Evolutionary conservation across 2,797 vertebrate genomes (phyloP), one percentile per base, ranked within the genome.

Genomic region (Discoglossus pictus): DNA sequence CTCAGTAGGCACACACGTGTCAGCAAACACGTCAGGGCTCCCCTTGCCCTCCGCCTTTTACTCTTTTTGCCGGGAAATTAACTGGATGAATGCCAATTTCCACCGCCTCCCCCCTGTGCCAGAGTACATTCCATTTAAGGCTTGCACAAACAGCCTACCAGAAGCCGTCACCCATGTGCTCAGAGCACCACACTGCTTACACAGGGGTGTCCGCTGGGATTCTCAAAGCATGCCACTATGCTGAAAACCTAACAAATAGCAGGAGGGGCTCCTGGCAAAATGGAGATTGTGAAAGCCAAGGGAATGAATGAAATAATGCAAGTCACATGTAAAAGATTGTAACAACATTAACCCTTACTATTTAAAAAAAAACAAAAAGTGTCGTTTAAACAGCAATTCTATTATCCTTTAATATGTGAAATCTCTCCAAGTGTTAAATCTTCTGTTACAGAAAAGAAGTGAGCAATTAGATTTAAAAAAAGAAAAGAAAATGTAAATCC

Each of bases 61-160:
- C 60, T 63, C 60, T 34, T 63, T 63, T 64, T 76, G 74, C 79
- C 65, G 73, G 53, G 56, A 79, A 68, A 21, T 2, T 21, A 48
- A 11, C 1, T 48, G 70, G 67, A 11, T 0, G 2, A 52, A 20
- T 1, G 15, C 73, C 68, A 77, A 71, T 12, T 51, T 50, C 11
- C 10, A 68, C 0, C 0, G 20, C 47, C 43, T 24, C 55, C 64
- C 16, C 27, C 11, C 4, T 0, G 58, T 2, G 4, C 3, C 15
- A 38, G 59, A 2, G 0, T 48, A 2, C 0, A 0, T 48, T 62
- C 42, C 70, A 55, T 58, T 47, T 1, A 1, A 31, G n/a, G 68
- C 62, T 63, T 6, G 3, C 0, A 64, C 40, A 1, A 47, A 31
- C 39, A 1, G 39, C 44, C 17, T 39, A 47, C 52, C 56, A 2